These are phyloP conservation scores for Stegastes partitus DNA, from an alignment of 2,113 vertebrate species.

Conservation along the genomic window DNA sequence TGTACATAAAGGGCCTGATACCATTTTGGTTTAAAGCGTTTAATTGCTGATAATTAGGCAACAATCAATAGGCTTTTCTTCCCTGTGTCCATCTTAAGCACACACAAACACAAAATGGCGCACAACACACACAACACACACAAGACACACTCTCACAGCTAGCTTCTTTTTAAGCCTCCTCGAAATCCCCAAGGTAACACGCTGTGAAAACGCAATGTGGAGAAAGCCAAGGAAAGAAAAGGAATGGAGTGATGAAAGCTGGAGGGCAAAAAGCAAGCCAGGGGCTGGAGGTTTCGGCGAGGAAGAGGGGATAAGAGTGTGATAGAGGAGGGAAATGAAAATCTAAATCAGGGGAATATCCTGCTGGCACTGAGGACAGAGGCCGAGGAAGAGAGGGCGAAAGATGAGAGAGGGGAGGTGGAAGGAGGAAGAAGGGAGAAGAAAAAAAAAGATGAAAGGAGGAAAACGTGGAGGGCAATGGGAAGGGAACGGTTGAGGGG, in stretches of 20 bases:
- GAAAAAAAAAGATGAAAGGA: conserved; percentile 70
- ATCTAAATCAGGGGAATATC: conserved; percentile 84
- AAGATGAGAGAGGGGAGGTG: conserved; percentile 70
- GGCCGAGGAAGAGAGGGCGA: conserved; percentile 70
- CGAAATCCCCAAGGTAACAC: conserved; percentile 81
- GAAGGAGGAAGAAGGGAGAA: conserved; percentile 48
- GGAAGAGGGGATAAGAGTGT: conserved; percentile 79
- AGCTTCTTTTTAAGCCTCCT: conserved; percentile 81
- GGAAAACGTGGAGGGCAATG: conserved; percentile 66
- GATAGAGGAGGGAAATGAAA: conserved; percentile 83
- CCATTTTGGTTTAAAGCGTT: conserved; percentile 60
- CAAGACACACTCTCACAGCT: conserved; percentile 60
- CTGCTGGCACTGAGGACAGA: conserved; percentile 79
- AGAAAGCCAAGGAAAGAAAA: conserved; percentile 79
- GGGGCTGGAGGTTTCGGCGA: conserved; percentile 70
- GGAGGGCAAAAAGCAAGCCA: conserved; percentile 75
- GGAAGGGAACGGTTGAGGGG: conserved; percentile 61
- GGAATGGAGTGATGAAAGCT: conserved; percentile 80
- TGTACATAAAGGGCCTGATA: conserved; percentile 40
- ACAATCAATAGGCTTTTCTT: conserved; percentile 57
- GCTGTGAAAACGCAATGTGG: conserved; percentile 82
- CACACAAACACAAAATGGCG: conserved; percentile 67
- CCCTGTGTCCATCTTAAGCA: conserved; percentile 54
- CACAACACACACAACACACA: conserved; percentile 34
- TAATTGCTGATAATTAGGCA: conserved; percentile 72